Evolutionary conservation across 2,888 invertebrate genomes (phyloP).

Genomic region (Caenorhabditis afra): DNA sequence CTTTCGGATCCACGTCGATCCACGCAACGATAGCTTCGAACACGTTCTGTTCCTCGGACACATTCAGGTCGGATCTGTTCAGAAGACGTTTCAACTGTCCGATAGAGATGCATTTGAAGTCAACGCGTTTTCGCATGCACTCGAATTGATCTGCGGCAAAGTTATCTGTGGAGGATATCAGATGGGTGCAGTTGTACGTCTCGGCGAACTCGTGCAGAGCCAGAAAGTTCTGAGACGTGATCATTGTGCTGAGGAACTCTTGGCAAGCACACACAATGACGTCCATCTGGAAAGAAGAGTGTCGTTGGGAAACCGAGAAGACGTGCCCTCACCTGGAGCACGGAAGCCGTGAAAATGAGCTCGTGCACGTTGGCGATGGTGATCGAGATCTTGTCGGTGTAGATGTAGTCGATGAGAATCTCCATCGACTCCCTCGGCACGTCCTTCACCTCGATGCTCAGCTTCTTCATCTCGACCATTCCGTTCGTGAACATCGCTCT

Average conservation of each 20-base stretch:
- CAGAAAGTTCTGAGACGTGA: constrained; percentile 82
- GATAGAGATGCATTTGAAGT: constrained; percentile 69
- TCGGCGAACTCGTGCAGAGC: constrained; percentile 81
- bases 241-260: constrained; percentile 82
- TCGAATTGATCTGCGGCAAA: constrained; percentile 68
- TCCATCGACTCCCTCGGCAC: constrained; percentile 57
- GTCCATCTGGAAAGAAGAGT: constrained; percentile 80
- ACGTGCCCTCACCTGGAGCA: constrained; percentile 81
- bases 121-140: constrained; percentile 55
- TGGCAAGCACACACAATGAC: constrained; percentile 82
- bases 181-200: constrained; percentile 79
- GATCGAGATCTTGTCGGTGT: constrained; percentile 81
- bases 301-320: background rate
- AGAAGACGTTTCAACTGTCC: constrained; percentile 70
- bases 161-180: constrained; percentile 68
- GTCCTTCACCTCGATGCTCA: constrained; percentile 60
- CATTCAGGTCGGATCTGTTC: constrained; percentile 68
- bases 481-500: constrained; percentile 82
- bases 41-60: constrained; percentile 73
- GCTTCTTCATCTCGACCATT: constrained; percentile 76
- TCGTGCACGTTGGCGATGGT: constrained; percentile 82
- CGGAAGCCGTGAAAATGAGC: constrained; percentile 82
- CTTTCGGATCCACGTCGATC: constrained; percentile 80
- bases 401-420: constrained; percentile 82
- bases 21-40: constrained; percentile 82